These are phyloP conservation scores for Tenthredo amoena DNA, from an alignment of 2,888 invertebrate genomes.

Conservation along the genomic window DNA sequence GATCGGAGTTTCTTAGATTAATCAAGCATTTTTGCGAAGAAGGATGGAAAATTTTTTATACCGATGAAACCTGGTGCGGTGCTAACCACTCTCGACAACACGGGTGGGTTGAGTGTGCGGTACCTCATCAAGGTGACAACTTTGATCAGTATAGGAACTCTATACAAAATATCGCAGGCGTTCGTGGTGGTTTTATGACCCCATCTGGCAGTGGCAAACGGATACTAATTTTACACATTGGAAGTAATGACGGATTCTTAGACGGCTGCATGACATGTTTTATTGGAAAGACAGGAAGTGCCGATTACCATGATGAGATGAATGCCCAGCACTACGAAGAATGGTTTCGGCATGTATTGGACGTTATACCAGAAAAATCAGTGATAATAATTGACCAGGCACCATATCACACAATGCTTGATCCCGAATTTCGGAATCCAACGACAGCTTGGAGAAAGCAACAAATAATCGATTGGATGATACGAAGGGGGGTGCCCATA, in stretches of 20 bases:
- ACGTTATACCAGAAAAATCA: conserved; percentile 46
- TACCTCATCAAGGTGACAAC: neutral
- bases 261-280: neutral
- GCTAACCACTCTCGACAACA: conserved; percentile 11
- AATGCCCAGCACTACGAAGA: conserved; percentile 49
- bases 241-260: neutral
- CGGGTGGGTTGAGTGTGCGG: neutral
- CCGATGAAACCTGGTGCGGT: conserved; percentile 16
- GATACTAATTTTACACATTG: neutral
- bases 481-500: neutral
- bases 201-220: conserved; percentile 7
- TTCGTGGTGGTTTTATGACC: conserved; percentile 1
- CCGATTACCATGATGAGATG: conserved; percentile 47
- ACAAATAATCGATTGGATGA: neutral
- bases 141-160: neutral
- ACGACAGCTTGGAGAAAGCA: conserved; percentile 7
- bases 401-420: conserved; percentile 53
- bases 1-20: conserved; percentile 3
- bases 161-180: neutral
- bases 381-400: conserved; percentile 52
- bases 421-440: conserved; percentile 48
- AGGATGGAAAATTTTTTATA: neutral
- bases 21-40: neutral
- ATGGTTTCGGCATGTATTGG: conserved; percentile 36
- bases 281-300: conserved; percentile 40